phyloP scores from a whole-genome alignment of 2,888 invertebrate genomes.

The Fragum whitleyi region DNA sequence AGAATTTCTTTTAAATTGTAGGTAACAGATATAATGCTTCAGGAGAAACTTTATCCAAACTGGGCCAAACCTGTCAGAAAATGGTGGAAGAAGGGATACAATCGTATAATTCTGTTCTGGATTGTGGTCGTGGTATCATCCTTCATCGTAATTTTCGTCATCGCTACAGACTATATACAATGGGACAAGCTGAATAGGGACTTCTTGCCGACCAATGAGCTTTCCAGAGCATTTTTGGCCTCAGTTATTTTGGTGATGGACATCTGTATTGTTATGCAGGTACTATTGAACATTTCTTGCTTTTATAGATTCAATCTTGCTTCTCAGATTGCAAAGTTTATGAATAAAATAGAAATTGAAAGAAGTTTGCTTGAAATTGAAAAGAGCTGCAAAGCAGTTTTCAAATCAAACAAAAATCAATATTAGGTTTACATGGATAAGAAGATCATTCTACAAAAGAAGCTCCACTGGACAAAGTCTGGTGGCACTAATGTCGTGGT shows the following conservation, averaged over 20 bases:
- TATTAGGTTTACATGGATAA: too few species aligned
- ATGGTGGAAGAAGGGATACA: conserved; percentile 85
- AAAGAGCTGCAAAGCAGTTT: too few species aligned
- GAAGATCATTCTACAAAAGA: too few species aligned
- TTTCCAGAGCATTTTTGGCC: conserved; percentile 86
- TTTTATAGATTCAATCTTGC: not conserved
- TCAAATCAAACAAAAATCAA: too few species aligned
- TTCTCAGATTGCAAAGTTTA: too few species aligned
- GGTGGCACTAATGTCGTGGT: too few species aligned
- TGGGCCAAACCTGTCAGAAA: conserved; percentile 84
- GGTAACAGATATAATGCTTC: conserved; percentile 87
- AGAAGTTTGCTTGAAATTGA: too few species aligned
- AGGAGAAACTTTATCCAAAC: conserved; percentile 86
- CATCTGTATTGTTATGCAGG: conserved; percentile 86
- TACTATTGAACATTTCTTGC: conserved; percentile 36
- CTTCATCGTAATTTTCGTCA: conserved; percentile 85
- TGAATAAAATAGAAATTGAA: too few species aligned
- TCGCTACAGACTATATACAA: conserved; percentile 86
- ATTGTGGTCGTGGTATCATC: conserved; percentile 84
- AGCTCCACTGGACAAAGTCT: too few species aligned
- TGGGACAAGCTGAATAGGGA: conserved; percentile 86
- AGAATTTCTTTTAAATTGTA: conserved; percentile 64
- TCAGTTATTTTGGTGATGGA: conserved; percentile 87
- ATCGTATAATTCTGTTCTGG: conserved; percentile 87
- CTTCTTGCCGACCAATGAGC: conserved; percentile 86